Conservation (phyloP, 2,113 vertebrate genomes). For the Festucalex cinctus region DNA sequence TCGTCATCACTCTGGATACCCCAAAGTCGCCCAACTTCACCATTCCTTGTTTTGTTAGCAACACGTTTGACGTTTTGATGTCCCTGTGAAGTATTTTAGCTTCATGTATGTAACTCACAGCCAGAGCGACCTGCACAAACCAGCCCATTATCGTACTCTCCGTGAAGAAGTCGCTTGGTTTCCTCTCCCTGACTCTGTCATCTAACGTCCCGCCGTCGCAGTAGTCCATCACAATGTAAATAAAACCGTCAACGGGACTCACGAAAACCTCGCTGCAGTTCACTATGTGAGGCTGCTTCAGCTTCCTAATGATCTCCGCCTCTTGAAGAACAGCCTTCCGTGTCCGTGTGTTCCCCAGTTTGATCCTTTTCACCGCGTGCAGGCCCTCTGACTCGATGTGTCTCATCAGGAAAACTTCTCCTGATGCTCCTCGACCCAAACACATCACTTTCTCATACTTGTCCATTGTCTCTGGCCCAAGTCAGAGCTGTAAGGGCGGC, state of each 20-base stretch:
- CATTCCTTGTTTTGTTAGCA: conserved; percentile 70
- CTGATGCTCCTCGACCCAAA: conserved; percentile 72
- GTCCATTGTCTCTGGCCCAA: conserved; percentile 55
- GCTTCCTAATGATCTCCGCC: conserved; percentile 70
- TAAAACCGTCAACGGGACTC: conserved; percentile 46
- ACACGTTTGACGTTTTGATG: conserved; percentile 78
- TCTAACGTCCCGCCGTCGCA: conserved; percentile 77
- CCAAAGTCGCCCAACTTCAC: conserved; percentile 81
- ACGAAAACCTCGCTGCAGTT: conserved; percentile 69
- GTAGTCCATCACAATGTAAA: conserved; percentile 78
- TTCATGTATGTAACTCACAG: conserved; percentile 72
- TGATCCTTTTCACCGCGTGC: conserved; percentile 74
- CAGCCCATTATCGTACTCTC: conserved; percentile 69
- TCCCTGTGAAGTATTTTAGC: conserved; percentile 76
- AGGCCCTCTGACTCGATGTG: conserved; percentile 55
- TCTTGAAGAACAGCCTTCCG: conserved; percentile 69
- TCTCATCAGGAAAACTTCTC: conserved; percentile 76
- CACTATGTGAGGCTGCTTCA: conserved; percentile 74
- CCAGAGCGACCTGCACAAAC: conserved; percentile 74
- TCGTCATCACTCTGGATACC: conserved; percentile 75
- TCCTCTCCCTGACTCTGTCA: conserved; percentile 66
- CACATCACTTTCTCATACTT: conserved; percentile 67
- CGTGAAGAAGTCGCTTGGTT: conserved; percentile 47
- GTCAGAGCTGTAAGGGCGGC: not conserved
- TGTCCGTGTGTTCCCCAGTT: conserved; percentile 43